Conservation (phyloP, 2,113 vertebrate genomes). For the Semicossyphus pulcher region DNA sequence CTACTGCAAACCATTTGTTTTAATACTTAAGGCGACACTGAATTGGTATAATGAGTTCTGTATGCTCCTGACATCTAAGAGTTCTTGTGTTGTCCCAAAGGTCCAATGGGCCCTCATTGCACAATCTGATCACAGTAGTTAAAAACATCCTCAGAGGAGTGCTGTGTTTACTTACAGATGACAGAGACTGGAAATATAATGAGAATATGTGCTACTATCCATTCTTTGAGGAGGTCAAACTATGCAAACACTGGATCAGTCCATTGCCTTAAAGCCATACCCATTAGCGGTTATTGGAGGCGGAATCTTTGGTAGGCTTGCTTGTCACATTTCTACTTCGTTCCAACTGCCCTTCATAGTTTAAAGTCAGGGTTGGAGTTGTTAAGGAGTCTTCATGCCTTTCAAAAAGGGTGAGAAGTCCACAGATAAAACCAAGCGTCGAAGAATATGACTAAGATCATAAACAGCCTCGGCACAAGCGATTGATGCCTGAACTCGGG, state of each 20-base stretch:
- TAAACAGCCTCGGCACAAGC: slow-evolving; percentile 54
- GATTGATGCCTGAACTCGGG: slow-evolving; percentile 41
- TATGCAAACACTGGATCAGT: too few relatives aligned
- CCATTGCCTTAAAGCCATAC: too few relatives aligned
- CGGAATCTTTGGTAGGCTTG: not conserved
- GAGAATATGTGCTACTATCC: not conserved
- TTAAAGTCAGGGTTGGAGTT: slow-evolving; percentile 4
- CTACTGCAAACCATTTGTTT: not conserved
- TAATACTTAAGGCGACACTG: not conserved
- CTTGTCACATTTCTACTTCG: not conserved
- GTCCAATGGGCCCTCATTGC: slow-evolving; percentile 2
- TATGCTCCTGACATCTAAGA: too few relatives aligned
- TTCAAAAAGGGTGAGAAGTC: slow-evolving; percentile 14
- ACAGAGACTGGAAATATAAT: slow-evolving; percentile 20
- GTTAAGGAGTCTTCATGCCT: slow-evolving; percentile 23
- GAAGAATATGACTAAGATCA: slow-evolving; percentile 19
- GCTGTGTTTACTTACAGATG: not conserved
- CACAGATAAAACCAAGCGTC: slow-evolving; percentile 12
- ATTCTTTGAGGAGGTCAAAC: too few relatives aligned
- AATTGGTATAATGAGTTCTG: too few relatives aligned
- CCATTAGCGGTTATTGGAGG: not conserved
- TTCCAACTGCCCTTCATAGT: not conserved
- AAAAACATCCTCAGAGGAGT: slow-evolving; percentile 6
- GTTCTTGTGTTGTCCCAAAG: slow-evolving; percentile 24
- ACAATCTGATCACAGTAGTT: slow-evolving; percentile 18